phyloP scores from a whole-genome alignment of 2,888 invertebrate genomes.

The Eilema griseolum region DNA sequence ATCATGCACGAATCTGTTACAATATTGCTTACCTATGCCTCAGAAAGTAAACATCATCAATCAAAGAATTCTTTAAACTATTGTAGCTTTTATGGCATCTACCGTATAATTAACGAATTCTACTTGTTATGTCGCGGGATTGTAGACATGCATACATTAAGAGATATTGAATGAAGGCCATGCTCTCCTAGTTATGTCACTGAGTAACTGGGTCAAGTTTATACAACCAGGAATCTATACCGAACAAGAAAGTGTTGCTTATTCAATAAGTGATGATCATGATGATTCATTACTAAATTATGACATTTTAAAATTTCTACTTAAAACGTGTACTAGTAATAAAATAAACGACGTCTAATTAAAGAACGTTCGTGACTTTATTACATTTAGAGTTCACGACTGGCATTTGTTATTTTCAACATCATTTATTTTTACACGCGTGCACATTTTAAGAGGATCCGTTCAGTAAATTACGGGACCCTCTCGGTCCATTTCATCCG shows the following conservation, averaged over 20 bases:
- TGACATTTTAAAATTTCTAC: background rate
- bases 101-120: slow-evolving; percentile 25
- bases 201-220: slow-evolving; percentile 65
- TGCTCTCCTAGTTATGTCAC: slow-evolving; percentile 55
- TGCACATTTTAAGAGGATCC: slow-evolving; percentile 49
- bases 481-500: slow-evolving; percentile 53
- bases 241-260: slow-evolving; percentile 7
- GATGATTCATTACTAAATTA: background rate
- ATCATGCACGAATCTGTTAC: too few relatives aligned
- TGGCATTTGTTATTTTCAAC: slow-evolving; percentile 16
- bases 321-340: slow-evolving; percentile 1
- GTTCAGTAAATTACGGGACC: slow-evolving; percentile 59
- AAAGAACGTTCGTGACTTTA: slow-evolving; percentile 4
- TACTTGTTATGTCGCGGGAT: slow-evolving; percentile 49
- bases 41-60: background rate
- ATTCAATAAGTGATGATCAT: slow-evolving; percentile 17
- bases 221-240: slow-evolving; percentile 47
- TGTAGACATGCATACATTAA: slow-evolving; percentile 37
- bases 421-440: slow-evolving; percentile 45
- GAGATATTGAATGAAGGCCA: slow-evolving; percentile 60
- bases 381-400: background rate
- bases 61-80: background rate
- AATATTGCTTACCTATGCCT: too few relatives aligned
- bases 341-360: background rate
- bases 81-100: background rate